Conservation (phyloP, 1,140 invertebrate genomes). For the Lepidotrigona ventralis region DNA sequence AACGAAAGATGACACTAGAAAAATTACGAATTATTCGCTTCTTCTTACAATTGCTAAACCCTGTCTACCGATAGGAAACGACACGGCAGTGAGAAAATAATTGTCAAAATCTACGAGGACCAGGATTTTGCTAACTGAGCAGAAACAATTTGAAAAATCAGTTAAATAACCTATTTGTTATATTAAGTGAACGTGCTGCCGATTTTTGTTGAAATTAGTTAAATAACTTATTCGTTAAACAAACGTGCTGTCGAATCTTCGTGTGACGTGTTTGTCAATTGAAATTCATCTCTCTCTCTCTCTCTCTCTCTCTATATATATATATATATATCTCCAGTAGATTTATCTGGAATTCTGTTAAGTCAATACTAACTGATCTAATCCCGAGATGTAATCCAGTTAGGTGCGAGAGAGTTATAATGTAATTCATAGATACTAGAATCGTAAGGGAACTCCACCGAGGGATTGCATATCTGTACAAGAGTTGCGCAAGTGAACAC, state of each 20-base stretch:
- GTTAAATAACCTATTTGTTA: background rate
- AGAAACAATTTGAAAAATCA: too few relatives aligned
- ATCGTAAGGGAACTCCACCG: constrained; percentile 22
- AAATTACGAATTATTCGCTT: too few relatives aligned
- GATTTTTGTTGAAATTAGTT: too few relatives aligned
- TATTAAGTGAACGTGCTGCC: background rate
- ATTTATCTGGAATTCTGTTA: constrained; percentile 3
- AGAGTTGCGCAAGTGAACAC: constrained; percentile 26
- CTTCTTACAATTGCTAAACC: too few relatives aligned
- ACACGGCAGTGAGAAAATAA: too few relatives aligned
- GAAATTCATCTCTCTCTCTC: background rate
- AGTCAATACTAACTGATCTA: constrained; percentile 20
- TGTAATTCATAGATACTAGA: constrained; percentile 36
- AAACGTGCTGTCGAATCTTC: background rate
- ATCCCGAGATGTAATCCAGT: constrained; percentile 30
- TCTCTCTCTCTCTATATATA: background rate
- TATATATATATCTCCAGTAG: background rate
- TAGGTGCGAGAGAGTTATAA: constrained; percentile 15
- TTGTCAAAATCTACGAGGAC: too few relatives aligned
- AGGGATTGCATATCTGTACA: constrained; percentile 19
- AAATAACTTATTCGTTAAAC: background rate
- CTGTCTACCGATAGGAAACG: too few relatives aligned
- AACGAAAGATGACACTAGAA: too few relatives aligned
- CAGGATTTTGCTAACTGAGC: too few relatives aligned
- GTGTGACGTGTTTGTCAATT: background rate